Conservation (phyloP, 2,113 vertebrate species). For the Alethe diademata region DNA sequence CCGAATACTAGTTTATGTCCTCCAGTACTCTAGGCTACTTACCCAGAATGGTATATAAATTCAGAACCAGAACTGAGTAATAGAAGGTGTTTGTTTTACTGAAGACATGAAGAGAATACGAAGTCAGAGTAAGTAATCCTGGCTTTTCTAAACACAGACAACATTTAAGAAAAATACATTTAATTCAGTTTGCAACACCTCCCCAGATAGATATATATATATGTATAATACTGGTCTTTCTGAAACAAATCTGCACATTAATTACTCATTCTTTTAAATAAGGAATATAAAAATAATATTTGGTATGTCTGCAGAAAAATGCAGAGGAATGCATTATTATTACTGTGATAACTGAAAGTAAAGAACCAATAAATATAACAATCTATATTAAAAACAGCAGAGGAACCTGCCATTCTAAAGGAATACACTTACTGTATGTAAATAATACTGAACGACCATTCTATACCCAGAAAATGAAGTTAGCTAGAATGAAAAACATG, state of each 20-base stretch:
- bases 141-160: constrained; percentile 66
- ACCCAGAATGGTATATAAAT: constrained; percentile 90
- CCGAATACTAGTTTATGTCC: not conserved
- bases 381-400: not conserved
- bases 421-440: not conserved
- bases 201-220: not conserved
- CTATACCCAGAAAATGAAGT: constrained; percentile 15
- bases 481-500: not conserved
- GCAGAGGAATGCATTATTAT: not conserved
- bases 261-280: not conserved
- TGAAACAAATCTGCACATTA: not conserved
- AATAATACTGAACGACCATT: not conserved
- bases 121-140: constrained; percentile 73
- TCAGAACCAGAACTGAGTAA: constrained; percentile 87
- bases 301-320: not conserved
- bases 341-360: not conserved
- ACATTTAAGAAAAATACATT: constrained; percentile 7
- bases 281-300: not conserved
- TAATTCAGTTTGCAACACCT: not conserved
- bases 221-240: not conserved
- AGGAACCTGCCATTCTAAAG: not conserved
- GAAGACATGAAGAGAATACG: constrained; percentile 84
- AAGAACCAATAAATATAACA: not conserved
- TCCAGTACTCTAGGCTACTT: constrained; percentile 57
- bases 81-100: constrained; percentile 86